phyloP scores from a whole-genome alignment of 2,888 invertebrate species.

The Coelinius sp. region DNA sequence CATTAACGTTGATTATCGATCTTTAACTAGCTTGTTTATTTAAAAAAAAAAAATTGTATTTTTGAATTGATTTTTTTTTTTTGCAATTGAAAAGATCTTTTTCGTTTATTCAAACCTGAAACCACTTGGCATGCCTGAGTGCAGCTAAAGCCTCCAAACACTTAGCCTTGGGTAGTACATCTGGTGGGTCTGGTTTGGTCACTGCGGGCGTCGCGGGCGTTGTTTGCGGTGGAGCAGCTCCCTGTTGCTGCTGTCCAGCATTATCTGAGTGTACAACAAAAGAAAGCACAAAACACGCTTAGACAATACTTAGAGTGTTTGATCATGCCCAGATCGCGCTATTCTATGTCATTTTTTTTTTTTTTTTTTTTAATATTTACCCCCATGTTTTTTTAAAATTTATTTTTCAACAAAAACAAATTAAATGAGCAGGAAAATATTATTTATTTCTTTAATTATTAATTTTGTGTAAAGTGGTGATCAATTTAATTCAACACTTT shows the following conservation, averaged over 20 bases:
- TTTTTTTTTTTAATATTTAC: too few species aligned
- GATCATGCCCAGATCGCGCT: slow-evolving; percentile 67
- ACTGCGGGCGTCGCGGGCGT: slow-evolving; percentile 82
- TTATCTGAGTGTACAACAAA: slow-evolving; percentile 71
- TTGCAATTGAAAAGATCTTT: slow-evolving; percentile 62
- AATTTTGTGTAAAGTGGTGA: not conserved
- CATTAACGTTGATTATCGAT: slow-evolving; percentile 33
- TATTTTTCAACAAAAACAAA: not conserved
- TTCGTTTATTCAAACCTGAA: slow-evolving; percentile 87
- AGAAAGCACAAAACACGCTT: slow-evolving; percentile 71
- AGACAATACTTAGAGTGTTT: slow-evolving; percentile 72
- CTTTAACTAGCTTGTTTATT: not conserved
- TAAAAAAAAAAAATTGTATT: slow-evolving; percentile 33
- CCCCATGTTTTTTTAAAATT: slow-evolving; percentile 35
- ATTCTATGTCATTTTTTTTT: slow-evolving; percentile 29
- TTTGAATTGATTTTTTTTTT: slow-evolving; percentile 39
- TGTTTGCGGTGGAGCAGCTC: slow-evolving; percentile 73
- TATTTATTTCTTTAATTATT: not conserved
- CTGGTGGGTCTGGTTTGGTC: slow-evolving; percentile 82
- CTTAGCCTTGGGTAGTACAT: slow-evolving; percentile 98
- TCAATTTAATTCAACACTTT: not conserved
- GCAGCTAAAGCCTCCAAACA: slow-evolving; percentile 99
- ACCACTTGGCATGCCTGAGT: slow-evolving; percentile 99
- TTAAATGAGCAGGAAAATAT: not conserved
- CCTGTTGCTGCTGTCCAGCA: slow-evolving; percentile 71